Evolutionary conservation across 2,797 vertebrate species (phyloP).

Genomic region (Mus caroli): DNA sequence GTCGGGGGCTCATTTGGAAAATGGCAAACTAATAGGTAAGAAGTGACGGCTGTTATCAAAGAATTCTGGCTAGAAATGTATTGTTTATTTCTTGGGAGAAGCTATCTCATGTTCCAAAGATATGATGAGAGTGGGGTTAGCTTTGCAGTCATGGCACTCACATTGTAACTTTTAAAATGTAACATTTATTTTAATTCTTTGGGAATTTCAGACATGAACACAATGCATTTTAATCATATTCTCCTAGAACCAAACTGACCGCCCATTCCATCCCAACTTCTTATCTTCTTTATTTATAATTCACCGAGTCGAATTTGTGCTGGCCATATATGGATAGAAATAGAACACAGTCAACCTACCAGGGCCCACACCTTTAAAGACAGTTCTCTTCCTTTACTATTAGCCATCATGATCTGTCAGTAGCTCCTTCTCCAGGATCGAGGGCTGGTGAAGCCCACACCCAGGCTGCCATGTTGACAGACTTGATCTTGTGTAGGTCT

Average conservation of each 20-base stretch:
- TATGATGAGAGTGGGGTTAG: background rate
- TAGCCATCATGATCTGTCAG: background rate
- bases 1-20: background rate
- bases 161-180: background rate
- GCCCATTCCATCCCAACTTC: background rate
- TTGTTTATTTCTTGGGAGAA: background rate
- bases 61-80: background rate
- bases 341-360: background rate
- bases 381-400: background rate
- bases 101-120: background rate
- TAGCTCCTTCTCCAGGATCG: background rate
- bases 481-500: background rate
- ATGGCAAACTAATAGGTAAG: background rate
- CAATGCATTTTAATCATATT: background rate
- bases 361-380: background rate
- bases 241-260: background rate
- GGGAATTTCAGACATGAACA: background rate
- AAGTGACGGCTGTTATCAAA: background rate
- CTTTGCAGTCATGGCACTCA: background rate
- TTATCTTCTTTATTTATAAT: background rate
- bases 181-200: background rate
- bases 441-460: background rate
- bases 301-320: background rate
- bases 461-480: too few species aligned
- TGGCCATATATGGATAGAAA: background rate